Percentiles rank a stretch among this genome's conserved stretches.
Conservation (phyloP, 1,140 invertebrate species). For the Brachionus calyciflorus region DNA sequence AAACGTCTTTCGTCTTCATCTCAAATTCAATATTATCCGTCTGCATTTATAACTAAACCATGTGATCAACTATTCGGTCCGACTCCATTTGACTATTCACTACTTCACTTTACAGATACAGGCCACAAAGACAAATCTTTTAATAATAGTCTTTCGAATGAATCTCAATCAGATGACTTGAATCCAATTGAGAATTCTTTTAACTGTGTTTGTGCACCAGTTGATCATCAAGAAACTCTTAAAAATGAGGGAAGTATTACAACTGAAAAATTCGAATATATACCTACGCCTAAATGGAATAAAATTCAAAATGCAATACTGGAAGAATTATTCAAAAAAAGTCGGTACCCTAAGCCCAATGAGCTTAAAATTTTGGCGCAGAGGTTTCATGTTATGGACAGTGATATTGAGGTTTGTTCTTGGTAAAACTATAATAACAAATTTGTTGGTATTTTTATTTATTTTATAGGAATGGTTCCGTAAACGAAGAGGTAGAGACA, state of each 20-base stretch:
- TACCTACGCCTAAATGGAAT: conserved; percentile 43
- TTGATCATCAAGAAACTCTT: conserved; percentile 18
- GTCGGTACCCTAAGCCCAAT: conserved; percentile 21
- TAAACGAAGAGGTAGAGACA: conserved; percentile 36
- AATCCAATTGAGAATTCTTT: conserved; percentile 19
- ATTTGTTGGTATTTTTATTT: neutral
- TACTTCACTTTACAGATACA: neutral
- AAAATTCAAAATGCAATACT: conserved; percentile 34
- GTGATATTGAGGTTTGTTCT: conserved; percentile 42
- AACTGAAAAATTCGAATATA: conserved; percentile 36
- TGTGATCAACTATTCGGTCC: conserved; percentile 45
- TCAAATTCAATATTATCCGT: conserved; percentile 23
- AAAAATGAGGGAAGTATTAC: neutral
- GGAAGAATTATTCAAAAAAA: conserved; percentile 37
- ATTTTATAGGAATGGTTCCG: conserved; percentile 36
- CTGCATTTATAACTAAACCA: conserved; percentile 39
- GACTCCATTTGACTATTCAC: conserved; percentile 17
- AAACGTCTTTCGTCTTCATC: conserved; percentile 41
- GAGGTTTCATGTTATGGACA: conserved; percentile 44
- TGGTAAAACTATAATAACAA: too few species aligned
- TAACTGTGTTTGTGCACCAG: neutral
- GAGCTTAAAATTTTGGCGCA: conserved; percentile 23
- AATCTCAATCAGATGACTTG: conserved; percentile 16
- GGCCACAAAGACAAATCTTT: conserved; percentile 26
- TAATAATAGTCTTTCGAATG: conserved; percentile 24